Base-by-base conservation (phyloP, 1,140 invertebrate species). In the Neodiprion virginianus region DNA sequence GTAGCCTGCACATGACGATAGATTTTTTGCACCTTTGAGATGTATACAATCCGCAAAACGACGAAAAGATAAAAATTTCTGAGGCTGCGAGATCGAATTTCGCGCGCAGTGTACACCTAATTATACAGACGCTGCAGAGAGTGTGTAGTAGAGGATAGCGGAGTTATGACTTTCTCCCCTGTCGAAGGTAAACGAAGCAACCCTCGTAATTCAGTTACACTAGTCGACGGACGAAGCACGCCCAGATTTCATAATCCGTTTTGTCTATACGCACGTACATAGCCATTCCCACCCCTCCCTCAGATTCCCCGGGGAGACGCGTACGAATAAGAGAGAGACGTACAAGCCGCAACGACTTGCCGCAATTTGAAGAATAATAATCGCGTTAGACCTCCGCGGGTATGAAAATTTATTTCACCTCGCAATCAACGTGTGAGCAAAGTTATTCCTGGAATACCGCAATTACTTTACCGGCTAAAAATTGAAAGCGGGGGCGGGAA, bases 201-300 rank as follows among this genome's bases (percentile, higher is more conserved):
- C 53, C 53, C 53, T 17, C n/a, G n/a, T 61, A 61, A 61, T 61
- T 61, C 8, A 61, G 53, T 61, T 61, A 61, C 53, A 17, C n/a
- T 61, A 61, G 53, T 61, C 53, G 53, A 17, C n/a, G 53, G 53
- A 17, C 53, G 53, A 61, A 61, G n/a, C 53, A 61, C 53, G 53
- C 53, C 53, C 53, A 61, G 53, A 61, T 61, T 61, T 61, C 53
- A 61, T 61, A 61, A 61, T 61, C 53, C 53, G 53, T 61, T 61
- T 61, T 61, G 53, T 61, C 53, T 61, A 61, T 40, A 40, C 28
- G 28, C 5, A 40, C 28, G 28, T 40, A 40, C 28, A 5, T 40
- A 40, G 28, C 5, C 28, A 40, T 40, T 40, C 28, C 1, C 28
- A 5, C 0, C 28, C 5, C 28, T 40, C 28, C 28, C 28, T 40